These are phyloP conservation scores for Noctua comes DNA, from an alignment of 2,888 invertebrate genomes.

Conservation along the genomic window DNA sequence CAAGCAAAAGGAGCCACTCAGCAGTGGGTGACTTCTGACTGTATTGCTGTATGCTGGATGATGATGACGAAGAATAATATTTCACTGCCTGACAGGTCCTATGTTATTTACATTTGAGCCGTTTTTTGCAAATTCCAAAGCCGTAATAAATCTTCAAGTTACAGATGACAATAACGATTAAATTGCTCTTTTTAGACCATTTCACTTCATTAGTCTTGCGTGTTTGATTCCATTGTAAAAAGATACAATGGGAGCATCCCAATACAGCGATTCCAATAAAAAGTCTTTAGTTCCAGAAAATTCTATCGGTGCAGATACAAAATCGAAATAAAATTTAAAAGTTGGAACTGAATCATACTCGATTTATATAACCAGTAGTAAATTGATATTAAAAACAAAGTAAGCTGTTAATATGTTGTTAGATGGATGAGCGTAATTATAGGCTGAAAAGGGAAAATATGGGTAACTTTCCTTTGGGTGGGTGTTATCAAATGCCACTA, in stretches of 20 bases:
- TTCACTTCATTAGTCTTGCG: not conserved
- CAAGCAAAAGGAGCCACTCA: no score
- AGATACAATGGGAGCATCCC: conserved; percentile 8
- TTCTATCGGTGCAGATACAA: not conserved
- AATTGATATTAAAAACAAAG: not conserved
- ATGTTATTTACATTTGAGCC: not conserved
- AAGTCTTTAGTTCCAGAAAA: not conserved
- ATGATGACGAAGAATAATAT: no score
- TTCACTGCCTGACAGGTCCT: not conserved
- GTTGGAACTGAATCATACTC: not conserved
- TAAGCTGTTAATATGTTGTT: not conserved
- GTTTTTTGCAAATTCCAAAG: not conserved
- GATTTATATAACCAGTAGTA: not conserved
- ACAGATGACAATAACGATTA: not conserved
- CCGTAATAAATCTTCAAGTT: not conserved
- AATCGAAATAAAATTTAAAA: not conserved
- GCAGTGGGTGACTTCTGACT: no score
- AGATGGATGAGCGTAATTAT: no score
- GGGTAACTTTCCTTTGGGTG: not conserved
- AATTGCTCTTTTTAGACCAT: not conserved
- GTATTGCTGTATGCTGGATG: no score
- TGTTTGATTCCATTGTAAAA: not conserved
- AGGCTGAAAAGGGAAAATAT: not conserved
- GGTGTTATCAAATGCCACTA: not conserved
- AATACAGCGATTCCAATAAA: not conserved